These are phyloP conservation scores for Venusia cambrica DNA, from an alignment of 2,888 invertebrate genomes.

Conservation along the genomic window DNA sequence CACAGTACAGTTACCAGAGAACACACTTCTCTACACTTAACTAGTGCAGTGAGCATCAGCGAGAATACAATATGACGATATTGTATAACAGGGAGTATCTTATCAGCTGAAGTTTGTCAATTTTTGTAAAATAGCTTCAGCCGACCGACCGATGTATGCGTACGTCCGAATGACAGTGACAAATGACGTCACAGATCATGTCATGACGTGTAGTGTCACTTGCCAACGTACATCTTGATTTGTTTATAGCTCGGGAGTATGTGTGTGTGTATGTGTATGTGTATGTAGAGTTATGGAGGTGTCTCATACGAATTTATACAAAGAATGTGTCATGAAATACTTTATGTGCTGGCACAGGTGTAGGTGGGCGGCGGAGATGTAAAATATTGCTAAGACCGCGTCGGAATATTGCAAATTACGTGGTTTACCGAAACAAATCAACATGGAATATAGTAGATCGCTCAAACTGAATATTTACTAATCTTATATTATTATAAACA, in stretches of 20 bases:
- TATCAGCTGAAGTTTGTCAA: no score
- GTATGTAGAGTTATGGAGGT: conserved; percentile 62
- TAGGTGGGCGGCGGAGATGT: conserved; percentile 14
- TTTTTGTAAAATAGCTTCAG: conserved; percentile 28
- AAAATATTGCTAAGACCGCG: conserved; percentile 14
- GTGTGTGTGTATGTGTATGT: no score
- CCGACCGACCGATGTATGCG: conserved; percentile 53
- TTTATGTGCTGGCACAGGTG: conserved; percentile 19
- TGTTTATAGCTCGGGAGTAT: conserved; percentile 59
- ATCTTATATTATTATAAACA: no score
- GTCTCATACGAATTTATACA: conserved; percentile 49
- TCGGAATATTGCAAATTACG: conserved; percentile 1
- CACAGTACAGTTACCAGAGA: no score
- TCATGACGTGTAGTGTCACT: conserved; percentile 59
- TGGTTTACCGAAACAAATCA: no score
- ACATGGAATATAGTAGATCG: no score
- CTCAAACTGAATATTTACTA: no score
- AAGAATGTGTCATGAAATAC: conserved; percentile 20
- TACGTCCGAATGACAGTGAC: conserved; percentile 59
- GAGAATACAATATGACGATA: no score
- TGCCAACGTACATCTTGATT: conserved; percentile 48
- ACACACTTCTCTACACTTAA: no score
- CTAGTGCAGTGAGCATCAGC: no score
- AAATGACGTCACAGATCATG: conserved; percentile 66
- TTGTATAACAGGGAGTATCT: no score